These are phyloP conservation scores for Coreoperca whiteheadi DNA, from an alignment of 2,113 vertebrate species.

Conservation along the genomic window DNA sequence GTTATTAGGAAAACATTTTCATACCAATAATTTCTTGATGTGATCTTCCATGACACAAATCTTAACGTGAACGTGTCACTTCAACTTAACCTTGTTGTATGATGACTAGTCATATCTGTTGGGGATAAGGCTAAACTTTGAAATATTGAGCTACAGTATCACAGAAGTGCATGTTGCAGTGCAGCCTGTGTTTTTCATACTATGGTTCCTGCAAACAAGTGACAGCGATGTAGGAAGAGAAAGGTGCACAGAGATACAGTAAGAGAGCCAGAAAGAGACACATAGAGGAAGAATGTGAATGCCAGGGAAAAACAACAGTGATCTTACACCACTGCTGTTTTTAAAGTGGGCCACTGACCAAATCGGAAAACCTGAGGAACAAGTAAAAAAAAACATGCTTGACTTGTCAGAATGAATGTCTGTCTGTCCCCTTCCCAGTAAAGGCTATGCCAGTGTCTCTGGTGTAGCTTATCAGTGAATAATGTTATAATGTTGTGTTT, in stretches of 20 bases:
- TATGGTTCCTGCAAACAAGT: constrained; percentile 30
- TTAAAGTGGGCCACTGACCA: constrained; percentile 68
- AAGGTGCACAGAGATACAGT: constrained; percentile 27
- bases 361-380: constrained; percentile 59
- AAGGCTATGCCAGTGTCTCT: constrained; percentile 55
- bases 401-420: constrained; percentile 60
- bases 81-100: constrained; percentile 32
- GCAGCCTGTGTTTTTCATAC: constrained; percentile 34
- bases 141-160: constrained; percentile 25
- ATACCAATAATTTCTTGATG: constrained; percentile 26
- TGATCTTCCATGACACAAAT: constrained; percentile 48
- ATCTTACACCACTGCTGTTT: constrained; percentile 72
- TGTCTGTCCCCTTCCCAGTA: constrained; percentile 50
- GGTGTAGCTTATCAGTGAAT: constrained; percentile 40
- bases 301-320: constrained; percentile 67
- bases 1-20: background rate
- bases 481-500: too few relatives aligned
- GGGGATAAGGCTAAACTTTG: constrained; percentile 37
- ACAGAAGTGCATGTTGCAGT: constrained; percentile 21
- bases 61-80: constrained; percentile 42
- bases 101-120: constrained; percentile 27
- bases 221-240: constrained; percentile 38
- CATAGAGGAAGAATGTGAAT: constrained; percentile 19
- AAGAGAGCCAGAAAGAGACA: constrained; percentile 45
- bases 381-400: constrained; percentile 43